A percentile compares a stretch with the other conserved stretches of the same genome.
Conservation (phyloP, 2,888 invertebrate species). For the Scrobipalpa atriplicella region DNA sequence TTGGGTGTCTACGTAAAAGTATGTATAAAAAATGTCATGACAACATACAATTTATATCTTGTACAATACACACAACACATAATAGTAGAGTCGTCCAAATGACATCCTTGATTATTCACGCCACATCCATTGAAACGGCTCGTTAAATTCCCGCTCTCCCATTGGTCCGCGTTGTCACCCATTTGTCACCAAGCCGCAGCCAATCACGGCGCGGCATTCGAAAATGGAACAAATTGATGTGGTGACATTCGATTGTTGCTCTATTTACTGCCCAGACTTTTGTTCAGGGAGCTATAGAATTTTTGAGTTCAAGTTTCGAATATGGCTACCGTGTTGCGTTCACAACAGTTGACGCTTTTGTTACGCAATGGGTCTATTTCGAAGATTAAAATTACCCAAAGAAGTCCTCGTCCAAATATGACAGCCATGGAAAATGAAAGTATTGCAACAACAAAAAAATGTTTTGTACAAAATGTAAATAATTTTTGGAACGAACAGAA, state of each 20-base stretch:
- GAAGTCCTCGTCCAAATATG: conserved; percentile 7
- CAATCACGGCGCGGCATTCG: conserved; percentile 60
- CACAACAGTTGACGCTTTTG: background rate
- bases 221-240: conserved; percentile 63
- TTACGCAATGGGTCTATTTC: background rate
- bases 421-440: conserved; percentile 25
- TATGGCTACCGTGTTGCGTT: conserved; percentile 37
- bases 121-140: conserved; percentile 46
- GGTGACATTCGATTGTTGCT: conserved; percentile 47
- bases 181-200: conserved; percentile 78
- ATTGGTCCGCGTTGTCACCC: conserved; percentile 77
- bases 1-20: too few relatives aligned
- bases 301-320: conserved; percentile 36
- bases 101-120: conserved; percentile 53
- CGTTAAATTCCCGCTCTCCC: conserved; percentile 41
- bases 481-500: conserved; percentile 45
- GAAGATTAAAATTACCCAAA: background rate
- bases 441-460: conserved; percentile 32
- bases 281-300: conserved; percentile 41
- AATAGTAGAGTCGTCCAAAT: conserved; percentile 9
- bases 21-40: too few relatives aligned
- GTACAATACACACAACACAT: background rate
- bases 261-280: conserved; percentile 54
- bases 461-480: conserved; percentile 37
- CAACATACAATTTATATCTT: too few relatives aligned